These are phyloP conservation scores for Cettia cetti DNA, from an alignment of 2,113 vertebrate species.

Conservation along the genomic window DNA sequence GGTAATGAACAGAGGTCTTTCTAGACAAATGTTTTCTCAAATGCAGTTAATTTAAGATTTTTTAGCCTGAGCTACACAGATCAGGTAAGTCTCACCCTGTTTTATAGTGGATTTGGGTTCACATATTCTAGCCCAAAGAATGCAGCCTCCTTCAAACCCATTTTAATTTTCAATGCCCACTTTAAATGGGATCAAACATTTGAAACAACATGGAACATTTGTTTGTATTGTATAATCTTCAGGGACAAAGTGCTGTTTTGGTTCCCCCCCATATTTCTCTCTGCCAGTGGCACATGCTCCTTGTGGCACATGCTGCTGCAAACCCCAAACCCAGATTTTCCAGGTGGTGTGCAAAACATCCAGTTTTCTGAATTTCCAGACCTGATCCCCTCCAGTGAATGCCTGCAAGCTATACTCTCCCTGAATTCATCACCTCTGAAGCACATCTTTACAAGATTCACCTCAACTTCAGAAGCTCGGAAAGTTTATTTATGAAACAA, in stretches of 20 bases:
- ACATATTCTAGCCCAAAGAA: background rate
- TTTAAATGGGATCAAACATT: background rate
- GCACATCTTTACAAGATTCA: background rate
- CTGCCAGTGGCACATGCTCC: accelerated
- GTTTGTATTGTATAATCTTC: background rate
- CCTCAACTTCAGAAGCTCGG: background rate
- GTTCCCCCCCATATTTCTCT: accelerated
- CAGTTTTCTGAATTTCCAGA: background rate
- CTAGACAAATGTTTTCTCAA: background rate
- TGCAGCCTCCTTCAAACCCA: background rate
- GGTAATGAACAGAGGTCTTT: background rate
- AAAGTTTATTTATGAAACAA: background rate
- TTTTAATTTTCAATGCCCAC: background rate
- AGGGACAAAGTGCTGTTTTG: accelerated
- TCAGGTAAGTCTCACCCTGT: background rate
- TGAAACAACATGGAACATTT: background rate
- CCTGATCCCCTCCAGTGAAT: background rate
- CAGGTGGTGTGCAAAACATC: background rate
- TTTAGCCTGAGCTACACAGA: background rate
- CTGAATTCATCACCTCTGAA: background rate
- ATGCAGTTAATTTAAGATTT: background rate
- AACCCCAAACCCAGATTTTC: background rate
- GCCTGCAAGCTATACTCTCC: background rate
- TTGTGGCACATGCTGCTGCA: background rate
- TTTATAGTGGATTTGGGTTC: background rate